Evolutionary conservation across 2,888 invertebrate genomes (phyloP).

Genomic region (Zygothrica quintamaculata): DNA sequence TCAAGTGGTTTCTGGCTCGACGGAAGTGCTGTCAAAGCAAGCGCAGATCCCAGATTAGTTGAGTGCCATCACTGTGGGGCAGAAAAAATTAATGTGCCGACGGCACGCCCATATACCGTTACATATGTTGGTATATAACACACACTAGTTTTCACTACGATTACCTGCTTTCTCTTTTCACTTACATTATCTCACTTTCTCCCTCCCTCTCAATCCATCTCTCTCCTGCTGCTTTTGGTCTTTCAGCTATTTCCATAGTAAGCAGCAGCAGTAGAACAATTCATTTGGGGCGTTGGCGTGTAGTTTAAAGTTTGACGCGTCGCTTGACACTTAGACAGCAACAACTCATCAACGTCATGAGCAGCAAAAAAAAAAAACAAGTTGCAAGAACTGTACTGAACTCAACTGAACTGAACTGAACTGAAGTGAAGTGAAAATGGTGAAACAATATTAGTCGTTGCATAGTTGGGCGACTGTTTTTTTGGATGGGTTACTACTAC

Average conservation of each 20-base stretch:
- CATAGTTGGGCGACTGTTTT: slow-evolving; percentile 29
- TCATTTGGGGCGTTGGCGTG: slow-evolving; percentile 73
- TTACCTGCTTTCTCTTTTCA: background rate
- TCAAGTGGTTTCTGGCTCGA: slow-evolving; percentile 55
- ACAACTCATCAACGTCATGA: slow-evolving; percentile 80
- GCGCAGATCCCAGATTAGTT: slow-evolving; percentile 73
- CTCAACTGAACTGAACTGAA: too few relatives aligned
- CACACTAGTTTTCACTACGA: slow-evolving; percentile 6
- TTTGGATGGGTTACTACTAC: slow-evolving; percentile 33
- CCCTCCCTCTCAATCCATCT: background rate
- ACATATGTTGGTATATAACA: slow-evolving; percentile 16
- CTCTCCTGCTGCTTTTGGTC: background rate
- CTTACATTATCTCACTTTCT: background rate
- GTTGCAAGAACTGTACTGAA: slow-evolving; percentile 40
- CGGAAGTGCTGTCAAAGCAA: slow-evolving; percentile 73
- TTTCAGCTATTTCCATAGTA: background rate
- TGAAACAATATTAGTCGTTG: slow-evolving; percentile 70
- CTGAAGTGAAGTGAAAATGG: slow-evolving; percentile 59
- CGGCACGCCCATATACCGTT: slow-evolving; percentile 45
- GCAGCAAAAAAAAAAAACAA: slow-evolving; percentile 47
- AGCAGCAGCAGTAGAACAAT: slow-evolving; percentile 56
- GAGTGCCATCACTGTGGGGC: slow-evolving; percentile 20
- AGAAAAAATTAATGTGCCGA: slow-evolving; percentile 70
- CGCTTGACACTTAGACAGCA: slow-evolving; percentile 79
- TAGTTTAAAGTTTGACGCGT: slow-evolving; percentile 81